Percentiles rank a stretch among this genome's conserved stretches.
Conservation (phyloP, 2,888 invertebrate genomes). For the Cerastoderma edule region DNA sequence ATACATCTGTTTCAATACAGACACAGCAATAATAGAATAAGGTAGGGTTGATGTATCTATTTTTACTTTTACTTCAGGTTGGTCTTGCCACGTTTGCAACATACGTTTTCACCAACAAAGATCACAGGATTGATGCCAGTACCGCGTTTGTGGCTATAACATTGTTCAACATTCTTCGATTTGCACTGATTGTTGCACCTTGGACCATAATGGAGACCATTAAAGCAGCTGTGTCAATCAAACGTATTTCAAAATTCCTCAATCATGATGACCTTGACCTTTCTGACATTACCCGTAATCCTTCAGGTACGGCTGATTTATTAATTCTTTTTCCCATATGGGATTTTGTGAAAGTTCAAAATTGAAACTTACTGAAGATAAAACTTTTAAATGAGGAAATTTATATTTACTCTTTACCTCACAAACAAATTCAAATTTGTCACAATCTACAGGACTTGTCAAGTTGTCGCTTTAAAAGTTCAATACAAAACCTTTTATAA, state of each 20-base stretch:
- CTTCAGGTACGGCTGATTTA: constrained; percentile 47
- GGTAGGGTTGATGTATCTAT: no score
- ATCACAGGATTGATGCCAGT: constrained; percentile 88
- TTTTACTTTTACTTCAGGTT: constrained; percentile 74
- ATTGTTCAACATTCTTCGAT: constrained; percentile 85
- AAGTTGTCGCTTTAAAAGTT: no score
- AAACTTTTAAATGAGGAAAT: no score
- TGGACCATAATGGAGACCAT: constrained; percentile 89
- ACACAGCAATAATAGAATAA: no score
- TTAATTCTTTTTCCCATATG: no score
- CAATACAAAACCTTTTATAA: no score
- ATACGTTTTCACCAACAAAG: constrained; percentile 74
- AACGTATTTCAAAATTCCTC: constrained; percentile 61
- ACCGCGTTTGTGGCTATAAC: constrained; percentile 83
- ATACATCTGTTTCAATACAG: no score
- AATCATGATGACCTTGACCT: constrained; percentile 62
- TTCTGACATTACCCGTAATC: constrained; percentile 55
- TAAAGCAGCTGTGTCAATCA: constrained; percentile 59
- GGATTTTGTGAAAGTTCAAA: no score
- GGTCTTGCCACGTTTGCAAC: constrained; percentile 79
- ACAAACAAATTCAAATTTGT: no score
- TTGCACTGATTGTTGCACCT: constrained; percentile 97
- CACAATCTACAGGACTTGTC: no score
- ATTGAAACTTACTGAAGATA: no score
- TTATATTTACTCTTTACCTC: no score